A percentile compares a stretch with the other conserved stretches of the same genome.
These are phyloP conservation scores for Coregonus clupeaformis DNA, from an alignment of 2,113 vertebrate genomes.

Conservation along the genomic window DNA sequence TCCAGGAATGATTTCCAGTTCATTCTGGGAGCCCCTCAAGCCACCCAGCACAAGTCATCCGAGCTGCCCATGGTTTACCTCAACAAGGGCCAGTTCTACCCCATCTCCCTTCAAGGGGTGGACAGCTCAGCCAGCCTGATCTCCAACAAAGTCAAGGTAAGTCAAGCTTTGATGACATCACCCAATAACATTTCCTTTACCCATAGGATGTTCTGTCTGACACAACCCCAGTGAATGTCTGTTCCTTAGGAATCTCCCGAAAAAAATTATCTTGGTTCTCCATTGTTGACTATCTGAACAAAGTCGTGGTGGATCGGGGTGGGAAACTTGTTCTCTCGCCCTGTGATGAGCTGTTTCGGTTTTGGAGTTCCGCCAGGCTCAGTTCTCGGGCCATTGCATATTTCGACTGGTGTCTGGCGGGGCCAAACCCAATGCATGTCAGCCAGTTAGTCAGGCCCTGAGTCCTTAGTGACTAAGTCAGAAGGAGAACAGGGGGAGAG, in stretches of 20 bases:
- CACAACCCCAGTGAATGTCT: slow-evolving; percentile 76
- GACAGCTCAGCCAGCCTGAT: slow-evolving; percentile 73
- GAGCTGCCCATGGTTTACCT: slow-evolving; percentile 97
- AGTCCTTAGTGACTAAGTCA: too few relatives aligned
- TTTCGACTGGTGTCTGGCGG: neutral
- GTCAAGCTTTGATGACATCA: slow-evolving; percentile 19
- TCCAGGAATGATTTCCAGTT: slow-evolving; percentile 89
- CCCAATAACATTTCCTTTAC: neutral
- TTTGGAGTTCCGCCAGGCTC: neutral
- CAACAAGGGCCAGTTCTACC: slow-evolving; percentile 99
- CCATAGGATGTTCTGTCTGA: too few relatives aligned
- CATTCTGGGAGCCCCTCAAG: slow-evolving; percentile 86
- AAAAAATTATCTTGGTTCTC: slow-evolving; percentile 72
- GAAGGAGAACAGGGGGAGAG: slow-evolving; percentile 8
- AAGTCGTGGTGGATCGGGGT: too few relatives aligned
- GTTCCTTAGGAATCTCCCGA: slow-evolving; percentile 80
- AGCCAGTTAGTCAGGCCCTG: neutral
- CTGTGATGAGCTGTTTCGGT: neutral
- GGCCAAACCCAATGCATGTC: slow-evolving; percentile 1
- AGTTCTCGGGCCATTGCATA: neutral
- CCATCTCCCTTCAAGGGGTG: slow-evolving; percentile 86
- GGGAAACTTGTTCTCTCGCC: neutral
- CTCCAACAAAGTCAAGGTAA: slow-evolving; percentile 91
- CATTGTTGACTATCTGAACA: too few relatives aligned
- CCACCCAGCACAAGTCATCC: slow-evolving; percentile 85